Conservation (phyloP, 2,113 vertebrate species). For the Rhodinocichla rosea region DNA sequence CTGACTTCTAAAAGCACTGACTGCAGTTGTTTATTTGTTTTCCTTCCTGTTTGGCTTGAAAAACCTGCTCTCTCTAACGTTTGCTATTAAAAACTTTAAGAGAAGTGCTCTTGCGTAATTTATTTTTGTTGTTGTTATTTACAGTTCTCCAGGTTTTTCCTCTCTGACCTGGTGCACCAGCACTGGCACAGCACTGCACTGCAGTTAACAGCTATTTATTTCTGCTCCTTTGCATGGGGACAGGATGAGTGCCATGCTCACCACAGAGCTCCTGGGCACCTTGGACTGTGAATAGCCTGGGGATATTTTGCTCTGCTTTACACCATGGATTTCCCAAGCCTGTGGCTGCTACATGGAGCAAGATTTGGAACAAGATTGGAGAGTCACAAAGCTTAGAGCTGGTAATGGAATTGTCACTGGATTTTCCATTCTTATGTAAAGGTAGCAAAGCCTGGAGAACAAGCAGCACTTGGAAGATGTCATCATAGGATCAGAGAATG, state of each 20-base stretch:
- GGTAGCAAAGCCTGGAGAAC: neutral
- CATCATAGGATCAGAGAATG: neutral
- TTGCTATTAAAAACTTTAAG: slow-evolving; percentile 17
- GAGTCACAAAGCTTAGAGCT: neutral
- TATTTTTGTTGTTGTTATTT: neutral
- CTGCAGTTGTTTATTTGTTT: slow-evolving; percentile 36
- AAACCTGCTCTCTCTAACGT: neutral
- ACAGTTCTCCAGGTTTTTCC: neutral
- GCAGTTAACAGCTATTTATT: neutral
- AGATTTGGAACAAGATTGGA: neutral
- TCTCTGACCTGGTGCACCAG: neutral
- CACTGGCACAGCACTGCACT: neutral
- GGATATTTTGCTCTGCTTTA: neutral
- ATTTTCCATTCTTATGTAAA: neutral
- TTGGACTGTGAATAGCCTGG: neutral
- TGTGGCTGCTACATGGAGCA: neutral
- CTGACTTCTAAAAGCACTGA: slow-evolving; percentile 5
- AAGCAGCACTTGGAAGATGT: neutral
- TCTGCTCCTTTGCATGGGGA: neutral
- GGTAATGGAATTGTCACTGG: neutral
- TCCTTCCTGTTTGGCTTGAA: slow-evolving; percentile 46
- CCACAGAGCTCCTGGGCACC: neutral
- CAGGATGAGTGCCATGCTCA: neutral
- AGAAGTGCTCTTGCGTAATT: neutral
- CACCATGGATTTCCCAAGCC: neutral